Evolutionary conservation across 2,113 vertebrate genomes (phyloP).

Genomic region (Zeus faber): DNA sequence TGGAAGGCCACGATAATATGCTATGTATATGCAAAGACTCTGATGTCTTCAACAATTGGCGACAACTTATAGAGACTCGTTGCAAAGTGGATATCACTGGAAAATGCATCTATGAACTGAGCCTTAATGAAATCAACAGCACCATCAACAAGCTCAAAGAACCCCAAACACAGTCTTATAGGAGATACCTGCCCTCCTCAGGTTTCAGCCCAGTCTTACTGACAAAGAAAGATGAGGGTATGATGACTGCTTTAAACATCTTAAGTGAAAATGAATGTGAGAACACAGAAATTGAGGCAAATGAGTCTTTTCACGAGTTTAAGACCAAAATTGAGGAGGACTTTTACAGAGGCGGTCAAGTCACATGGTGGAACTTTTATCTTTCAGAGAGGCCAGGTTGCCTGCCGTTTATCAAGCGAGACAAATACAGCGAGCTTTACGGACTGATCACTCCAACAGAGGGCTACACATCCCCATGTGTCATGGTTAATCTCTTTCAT

Average conservation of each 20-base stretch:
- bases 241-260: conserved; percentile 72
- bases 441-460: conserved; percentile 32
- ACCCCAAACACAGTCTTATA: conserved; percentile 62
- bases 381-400: conserved; percentile 70
- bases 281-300: conserved; percentile 73
- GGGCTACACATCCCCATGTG: conserved; percentile 15
- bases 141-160: conserved; percentile 71
- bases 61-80: conserved; percentile 57
- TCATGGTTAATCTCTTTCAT: conserved; percentile 54
- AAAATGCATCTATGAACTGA: conserved; percentile 72
- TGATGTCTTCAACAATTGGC: conserved; percentile 60
- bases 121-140: conserved; percentile 66
- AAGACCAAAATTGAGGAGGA: conserved; percentile 65
- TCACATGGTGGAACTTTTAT: conserved; percentile 81
- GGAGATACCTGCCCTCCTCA: conserved; percentile 66
- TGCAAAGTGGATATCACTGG: conserved; percentile 54
- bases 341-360: conserved; percentile 79
- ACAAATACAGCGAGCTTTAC: conserved; percentile 38
- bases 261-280: conserved; percentile 80
- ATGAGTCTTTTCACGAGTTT: conserved; percentile 60
- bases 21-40: conserved; percentile 71
- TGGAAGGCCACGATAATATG: conserved; percentile 69
- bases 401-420: conserved; percentile 73
- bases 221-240: conserved; percentile 69
- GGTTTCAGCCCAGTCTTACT: conserved; percentile 56